Evolutionary conservation across 2,797 vertebrate species (phyloP).

Genomic region (Clarias laeviceps): DNA sequence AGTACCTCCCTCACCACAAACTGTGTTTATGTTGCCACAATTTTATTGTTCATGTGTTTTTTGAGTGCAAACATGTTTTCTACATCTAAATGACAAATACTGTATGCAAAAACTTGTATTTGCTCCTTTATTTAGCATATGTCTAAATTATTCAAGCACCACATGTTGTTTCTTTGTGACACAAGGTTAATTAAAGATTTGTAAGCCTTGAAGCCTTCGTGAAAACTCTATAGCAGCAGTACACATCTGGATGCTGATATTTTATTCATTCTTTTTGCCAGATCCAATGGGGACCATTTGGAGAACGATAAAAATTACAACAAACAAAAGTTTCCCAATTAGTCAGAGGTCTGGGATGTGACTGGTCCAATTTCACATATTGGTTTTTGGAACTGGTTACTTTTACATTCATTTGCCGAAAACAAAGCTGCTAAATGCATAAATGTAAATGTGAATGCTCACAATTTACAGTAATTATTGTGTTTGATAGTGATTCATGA

Average conservation of each 20-base stretch:
- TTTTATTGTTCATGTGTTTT: not conserved
- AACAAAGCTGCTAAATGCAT: not conserved
- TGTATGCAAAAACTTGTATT: not conserved
- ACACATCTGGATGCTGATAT: not conserved
- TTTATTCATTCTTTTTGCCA: not conserved
- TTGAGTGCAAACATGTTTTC: not conserved
- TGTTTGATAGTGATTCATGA: conserved; percentile 1
- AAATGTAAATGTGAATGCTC: conserved; percentile 2
- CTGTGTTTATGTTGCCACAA: not conserved
- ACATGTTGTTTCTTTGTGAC: not conserved
- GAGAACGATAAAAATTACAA: not conserved
- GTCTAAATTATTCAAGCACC: not conserved
- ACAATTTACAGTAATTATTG: not conserved
- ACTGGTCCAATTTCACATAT: not conserved
- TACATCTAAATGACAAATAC: not conserved
- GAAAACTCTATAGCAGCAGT: not conserved
- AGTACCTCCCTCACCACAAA: not conserved
- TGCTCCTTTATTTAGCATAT: not conserved
- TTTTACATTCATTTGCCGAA: not conserved
- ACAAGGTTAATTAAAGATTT: not conserved
- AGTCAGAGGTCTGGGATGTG: not conserved
- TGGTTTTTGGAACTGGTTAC: not conserved
- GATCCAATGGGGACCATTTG: not conserved
- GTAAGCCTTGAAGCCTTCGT: not conserved
- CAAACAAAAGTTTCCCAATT: not conserved